A percentile compares a stretch with the other conserved stretches of the same genome.
Conservation (phyloP, 2,113 vertebrate genomes). For the Tetrao urogallus region DNA sequence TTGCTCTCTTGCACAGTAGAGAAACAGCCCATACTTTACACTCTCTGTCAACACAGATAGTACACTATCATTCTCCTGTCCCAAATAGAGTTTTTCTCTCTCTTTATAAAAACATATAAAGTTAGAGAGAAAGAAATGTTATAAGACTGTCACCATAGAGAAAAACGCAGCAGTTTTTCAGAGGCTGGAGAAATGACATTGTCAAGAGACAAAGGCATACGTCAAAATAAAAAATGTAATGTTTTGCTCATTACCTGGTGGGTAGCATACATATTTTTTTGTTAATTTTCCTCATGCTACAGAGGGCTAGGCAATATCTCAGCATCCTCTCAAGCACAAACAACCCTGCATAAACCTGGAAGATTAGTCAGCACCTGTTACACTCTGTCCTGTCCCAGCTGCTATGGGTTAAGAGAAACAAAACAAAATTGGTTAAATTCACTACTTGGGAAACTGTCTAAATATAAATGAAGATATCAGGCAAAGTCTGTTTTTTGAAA, state of each 20-base stretch:
- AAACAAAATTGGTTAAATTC: not conserved
- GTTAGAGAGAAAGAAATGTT: not conserved
- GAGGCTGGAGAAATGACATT: slow-evolving; percentile 6
- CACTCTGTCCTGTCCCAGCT: not conserved
- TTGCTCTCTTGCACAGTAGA: not conserved
- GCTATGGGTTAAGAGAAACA: not conserved
- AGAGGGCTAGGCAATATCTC: not conserved
- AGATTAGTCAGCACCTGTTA: not conserved
- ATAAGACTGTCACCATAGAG: not conserved
- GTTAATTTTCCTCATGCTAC: not conserved
- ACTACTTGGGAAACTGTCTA: not conserved
- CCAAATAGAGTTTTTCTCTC: not conserved
- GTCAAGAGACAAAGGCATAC: slow-evolving; percentile 23
- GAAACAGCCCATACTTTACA: not conserved
- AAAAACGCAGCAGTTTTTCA: not conserved
- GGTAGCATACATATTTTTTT: not conserved
- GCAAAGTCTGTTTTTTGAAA: not conserved
- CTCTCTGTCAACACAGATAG: not conserved
- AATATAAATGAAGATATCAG: not conserved
- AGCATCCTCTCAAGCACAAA: not conserved
- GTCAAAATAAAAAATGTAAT: slow-evolving; percentile 34
- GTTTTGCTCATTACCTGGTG: not conserved
- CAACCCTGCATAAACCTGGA: not conserved
- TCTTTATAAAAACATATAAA: not conserved
- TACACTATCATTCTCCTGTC: not conserved